Conservation (phyloP, 2,797 vertebrate genomes). For the Peromyscus nudipes region DNA sequence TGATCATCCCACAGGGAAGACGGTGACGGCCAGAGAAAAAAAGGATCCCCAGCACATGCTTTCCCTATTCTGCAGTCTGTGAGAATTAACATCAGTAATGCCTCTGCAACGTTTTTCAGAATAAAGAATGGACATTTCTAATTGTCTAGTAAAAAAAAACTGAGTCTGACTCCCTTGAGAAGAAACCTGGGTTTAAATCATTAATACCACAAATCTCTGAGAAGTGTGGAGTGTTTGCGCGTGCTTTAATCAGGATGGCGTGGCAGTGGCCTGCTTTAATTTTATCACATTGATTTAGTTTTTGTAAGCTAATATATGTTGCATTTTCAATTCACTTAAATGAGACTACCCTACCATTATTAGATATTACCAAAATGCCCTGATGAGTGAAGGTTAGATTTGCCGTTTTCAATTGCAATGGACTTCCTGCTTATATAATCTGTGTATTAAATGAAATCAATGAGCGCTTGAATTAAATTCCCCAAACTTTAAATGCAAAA, state of each 20-base stretch:
- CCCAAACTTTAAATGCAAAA: conserved; percentile 80
- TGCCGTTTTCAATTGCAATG: conserved; percentile 86
- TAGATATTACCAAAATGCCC: conserved; percentile 86
- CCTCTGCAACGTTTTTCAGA: conserved; percentile 77
- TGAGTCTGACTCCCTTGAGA: conserved; percentile 83
- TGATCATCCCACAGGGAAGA: conserved; percentile 67
- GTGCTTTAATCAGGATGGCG: conserved; percentile 88
- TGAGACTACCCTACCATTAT: conserved; percentile 89
- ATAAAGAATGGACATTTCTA: conserved; percentile 79
- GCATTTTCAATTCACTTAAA: conserved; percentile 91
- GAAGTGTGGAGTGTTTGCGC: conserved; percentile 87
- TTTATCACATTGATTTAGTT: conserved; percentile 91
- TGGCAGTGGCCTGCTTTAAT: conserved; percentile 89
- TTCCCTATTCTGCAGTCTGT: conserved; percentile 67
- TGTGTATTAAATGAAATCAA: conserved; percentile 87
- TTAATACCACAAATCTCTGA: conserved; percentile 86
- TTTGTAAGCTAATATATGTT: conserved; percentile 90
- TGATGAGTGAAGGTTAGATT: conserved; percentile 84
- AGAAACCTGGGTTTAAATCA: conserved; percentile 87
- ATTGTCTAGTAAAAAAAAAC: conserved; percentile 79
- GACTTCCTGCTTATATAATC: conserved; percentile 86
- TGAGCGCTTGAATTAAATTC: conserved; percentile 87
- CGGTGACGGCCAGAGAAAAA: conserved; percentile 39
- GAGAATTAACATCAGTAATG: conserved; percentile 76
- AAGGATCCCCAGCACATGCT: conserved; percentile 1